A percentile compares a stretch with the other conserved stretches of the same genome.
phyloP scores from a whole-genome alignment of 1,140 invertebrate species.

The Nasonia longicornis region DNA sequence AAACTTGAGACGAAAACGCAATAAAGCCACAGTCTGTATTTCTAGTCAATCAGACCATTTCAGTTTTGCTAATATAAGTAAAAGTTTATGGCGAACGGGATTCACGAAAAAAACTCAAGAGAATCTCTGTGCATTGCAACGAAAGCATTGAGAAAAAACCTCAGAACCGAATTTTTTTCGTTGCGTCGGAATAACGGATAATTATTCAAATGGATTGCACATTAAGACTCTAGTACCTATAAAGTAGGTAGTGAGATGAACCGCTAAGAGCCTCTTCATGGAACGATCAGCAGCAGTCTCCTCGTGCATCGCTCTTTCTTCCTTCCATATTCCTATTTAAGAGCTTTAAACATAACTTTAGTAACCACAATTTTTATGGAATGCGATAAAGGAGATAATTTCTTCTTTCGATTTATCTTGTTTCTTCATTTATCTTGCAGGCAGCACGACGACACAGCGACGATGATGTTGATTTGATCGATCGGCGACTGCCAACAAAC shows the following conservation, averaged over 20 bases:
- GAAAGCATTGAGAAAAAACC: background rate
- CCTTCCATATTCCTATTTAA: slow-evolving; percentile 9
- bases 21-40: background rate
- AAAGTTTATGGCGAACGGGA: background rate
- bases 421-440: slow-evolving; percentile 51
- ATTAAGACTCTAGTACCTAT: slow-evolving; percentile 34
- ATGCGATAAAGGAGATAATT: slow-evolving; percentile 55
- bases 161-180: background rate
- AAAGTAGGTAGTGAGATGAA: slow-evolving; percentile 23
- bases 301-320: background rate
- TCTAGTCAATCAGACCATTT: background rate
- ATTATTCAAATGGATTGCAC: slow-evolving; percentile 24
- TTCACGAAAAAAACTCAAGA: background rate
- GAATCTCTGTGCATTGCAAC: background rate
- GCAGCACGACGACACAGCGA: slow-evolving; percentile 45
- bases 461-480: background rate
- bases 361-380: slow-evolving; percentile 57
- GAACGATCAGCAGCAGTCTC: slow-evolving; percentile 27
- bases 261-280: slow-evolving; percentile 17
- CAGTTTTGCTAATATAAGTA: background rate
- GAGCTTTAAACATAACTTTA: slow-evolving; percentile 33
- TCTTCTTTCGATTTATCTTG: slow-evolving; percentile 14
- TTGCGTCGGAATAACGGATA: slow-evolving; percentile 13
- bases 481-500: slow-evolving; percentile 28
- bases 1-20: slow-evolving; percentile 16